Evolutionary conservation across 2,888 invertebrate genomes (phyloP), one percentile per base, ranked within the genome.

Genomic region (Agonopterix alstromeriana): DNA sequence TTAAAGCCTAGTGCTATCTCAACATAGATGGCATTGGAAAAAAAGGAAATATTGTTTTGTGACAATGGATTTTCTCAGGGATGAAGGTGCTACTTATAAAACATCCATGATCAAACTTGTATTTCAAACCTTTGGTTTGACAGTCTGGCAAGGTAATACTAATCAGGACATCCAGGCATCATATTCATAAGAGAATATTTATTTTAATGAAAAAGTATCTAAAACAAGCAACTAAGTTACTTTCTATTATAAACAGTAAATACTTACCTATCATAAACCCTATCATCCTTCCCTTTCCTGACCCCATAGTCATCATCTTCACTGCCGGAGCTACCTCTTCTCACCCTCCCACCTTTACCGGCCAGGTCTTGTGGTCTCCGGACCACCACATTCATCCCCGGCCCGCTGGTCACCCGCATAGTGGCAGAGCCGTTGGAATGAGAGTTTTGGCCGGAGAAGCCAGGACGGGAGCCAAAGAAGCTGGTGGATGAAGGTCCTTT

Each of bases 191-290:
- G 27, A 27, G 17, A 17, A 17, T 17, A 17, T 4, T 0, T 17
- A 17, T 17, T 17, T 17, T 17, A 17, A 17, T 17, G 17, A 2
- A 17, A 17, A 17, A 17, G 17, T 17, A 17, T 3, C 17, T 17
- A 17, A 2, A 3, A 17, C 17, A 14, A 17, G 17, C 17, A 17
- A 1, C 17, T 27, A 27, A 27, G 5, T 27, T 27, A 3, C 27
- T 27, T 27, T 27, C 27, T 27, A 27, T 14, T 3, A 27, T 27
- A 1, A 27, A 27, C 3, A 27, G 27, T 27, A 42, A 11, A 11
- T 1, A 2, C 73, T 67, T 63, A 93, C 93, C 92, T 93, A 60
- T 93, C 92, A 75, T 91, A 93, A 45, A 93, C 93, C 66, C 89
- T 80, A 56, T 90, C 91, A 59, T 91, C 91, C 57, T 90, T 91